Percentiles rank a stretch among this genome's conserved stretches.
phyloP scores from a whole-genome alignment of 2,113 vertebrate species.

The Actenoides hombroni region DNA sequence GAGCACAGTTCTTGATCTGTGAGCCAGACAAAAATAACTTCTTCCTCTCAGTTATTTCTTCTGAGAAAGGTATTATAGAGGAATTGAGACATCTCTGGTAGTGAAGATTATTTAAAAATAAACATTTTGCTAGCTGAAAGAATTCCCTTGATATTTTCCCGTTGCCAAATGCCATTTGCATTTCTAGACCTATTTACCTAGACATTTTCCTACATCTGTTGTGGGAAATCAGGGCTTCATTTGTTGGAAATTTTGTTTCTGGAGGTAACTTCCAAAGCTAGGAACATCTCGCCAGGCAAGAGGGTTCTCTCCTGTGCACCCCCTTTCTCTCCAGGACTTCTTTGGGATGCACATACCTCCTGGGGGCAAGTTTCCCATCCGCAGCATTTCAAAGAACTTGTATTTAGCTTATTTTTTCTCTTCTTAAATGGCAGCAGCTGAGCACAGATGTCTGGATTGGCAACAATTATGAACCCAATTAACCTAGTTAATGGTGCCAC shows the following conservation, averaged over 20 bases:
- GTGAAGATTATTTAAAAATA: not conserved
- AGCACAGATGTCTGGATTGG: slow-evolving; percentile 40
- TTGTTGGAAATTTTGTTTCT: not conserved
- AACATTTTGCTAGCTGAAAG: not conserved
- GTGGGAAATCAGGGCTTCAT: not conserved
- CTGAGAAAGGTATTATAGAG: not conserved
- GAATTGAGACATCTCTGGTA: not conserved
- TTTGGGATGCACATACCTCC: not conserved
- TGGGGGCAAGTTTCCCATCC: not conserved
- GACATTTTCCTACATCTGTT: not conserved
- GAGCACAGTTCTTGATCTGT: not conserved
- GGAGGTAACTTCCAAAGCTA: not conserved
- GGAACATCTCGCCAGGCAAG: not conserved
- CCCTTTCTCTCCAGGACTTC: not conserved
- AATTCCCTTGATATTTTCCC: not conserved
- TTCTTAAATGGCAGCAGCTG: not conserved
- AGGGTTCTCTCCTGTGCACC: not conserved
- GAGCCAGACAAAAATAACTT: not conserved
- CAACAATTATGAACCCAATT: slow-evolving; percentile 62
- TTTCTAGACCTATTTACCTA: not conserved
- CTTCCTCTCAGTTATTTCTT: not conserved
- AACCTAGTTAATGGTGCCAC: slow-evolving; percentile 57
- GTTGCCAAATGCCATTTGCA: not conserved
- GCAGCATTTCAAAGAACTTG: not conserved
- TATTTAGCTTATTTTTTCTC: not conserved